Evolutionary conservation across 2,113 vertebrate species (phyloP), one percentile per base, ranked within the genome.

Genomic region (Cynopterus brachyotis): DNA sequence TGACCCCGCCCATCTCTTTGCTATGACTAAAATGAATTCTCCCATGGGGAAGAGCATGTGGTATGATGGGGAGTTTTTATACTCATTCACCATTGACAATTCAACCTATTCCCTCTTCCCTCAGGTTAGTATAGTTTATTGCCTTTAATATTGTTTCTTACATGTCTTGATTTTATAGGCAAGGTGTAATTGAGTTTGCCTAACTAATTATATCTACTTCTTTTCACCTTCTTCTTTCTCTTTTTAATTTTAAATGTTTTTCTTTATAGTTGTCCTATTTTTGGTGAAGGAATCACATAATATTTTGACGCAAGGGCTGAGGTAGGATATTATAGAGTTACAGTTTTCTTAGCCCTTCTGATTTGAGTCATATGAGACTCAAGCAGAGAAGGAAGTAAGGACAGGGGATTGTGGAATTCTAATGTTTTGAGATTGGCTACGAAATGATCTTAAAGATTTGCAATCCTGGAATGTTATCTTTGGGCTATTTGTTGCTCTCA

Each of bases 31-130:
- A 98, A 97, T 98, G 95, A 99, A 99, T 96, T 99, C 99, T 0
- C 99, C 99, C 0, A 97, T 99, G 97, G 99, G 99, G 78, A 99
- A 99, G 94, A 99, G 99, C 82, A 98, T 99, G 98, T 99, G 99
- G 99, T 99, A 99, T 35, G 99, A 99, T 0, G 99, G 99, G 15
- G 99, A 99, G 96, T 98, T 99, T 92, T 99, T 99, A 73, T 99
- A 99, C 98, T 99, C 99, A 7, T 99, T 99, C 98, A 99, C 99
- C 7, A 99, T 99, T 94, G 99, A 99, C 98, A 99, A 99, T 35
- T 98, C 99, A 94, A 99, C 99, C 15, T 99, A 99, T 92, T 98
- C 99, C 0, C 98, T 99, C 75, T 99, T 99, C 97, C 99, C 99
- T 11, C 99, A 99, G 99, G 99, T 99, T 64, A 98, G 98, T 98